Conservation (phyloP, 2,888 invertebrate species). For the Molorchus minor region DNA sequence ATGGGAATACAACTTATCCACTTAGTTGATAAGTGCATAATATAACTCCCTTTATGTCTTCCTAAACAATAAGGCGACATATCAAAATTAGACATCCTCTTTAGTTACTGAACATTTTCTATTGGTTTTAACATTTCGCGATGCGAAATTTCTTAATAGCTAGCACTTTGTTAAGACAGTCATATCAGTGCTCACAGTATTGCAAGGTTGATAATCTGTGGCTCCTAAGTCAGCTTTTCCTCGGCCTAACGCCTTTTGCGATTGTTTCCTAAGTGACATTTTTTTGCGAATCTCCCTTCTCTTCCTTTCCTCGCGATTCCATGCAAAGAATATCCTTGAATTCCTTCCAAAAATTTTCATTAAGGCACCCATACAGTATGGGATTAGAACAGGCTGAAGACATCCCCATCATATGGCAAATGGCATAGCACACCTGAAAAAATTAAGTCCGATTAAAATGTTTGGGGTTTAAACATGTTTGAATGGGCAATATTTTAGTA, state of each 20-base stretch:
- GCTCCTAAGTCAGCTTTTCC: constrained; percentile 49
- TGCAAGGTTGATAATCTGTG: constrained; percentile 62
- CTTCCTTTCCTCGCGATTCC: constrained; percentile 51
- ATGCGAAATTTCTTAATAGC: constrained; percentile 52
- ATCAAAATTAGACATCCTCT: constrained; percentile 16
- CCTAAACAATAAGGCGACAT: too few relatives aligned
- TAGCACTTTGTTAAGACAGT: constrained; percentile 63
- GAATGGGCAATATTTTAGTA: too few relatives aligned
- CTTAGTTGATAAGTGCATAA: too few relatives aligned
- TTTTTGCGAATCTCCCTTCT: constrained; percentile 62
- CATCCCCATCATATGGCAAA: constrained; percentile 70
- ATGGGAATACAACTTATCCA: too few relatives aligned
- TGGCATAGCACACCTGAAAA: constrained; percentile 55
- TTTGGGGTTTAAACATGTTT: background rate
- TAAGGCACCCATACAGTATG: constrained; percentile 90
- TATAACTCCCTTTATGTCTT: too few relatives aligned
- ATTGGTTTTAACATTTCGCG: constrained; percentile 36
- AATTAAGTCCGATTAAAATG: background rate
- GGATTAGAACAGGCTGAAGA: constrained; percentile 93
- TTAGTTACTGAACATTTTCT: constrained; percentile 16
- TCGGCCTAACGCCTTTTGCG: constrained; percentile 49
- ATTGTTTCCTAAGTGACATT: constrained; percentile 59
- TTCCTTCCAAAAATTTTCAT: constrained; percentile 92
- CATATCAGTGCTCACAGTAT: constrained; percentile 64
- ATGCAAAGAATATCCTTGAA: constrained; percentile 81